phyloP scores from a whole-genome alignment of 2,113 vertebrate genomes.

The Perognathus longimembris region DNA sequence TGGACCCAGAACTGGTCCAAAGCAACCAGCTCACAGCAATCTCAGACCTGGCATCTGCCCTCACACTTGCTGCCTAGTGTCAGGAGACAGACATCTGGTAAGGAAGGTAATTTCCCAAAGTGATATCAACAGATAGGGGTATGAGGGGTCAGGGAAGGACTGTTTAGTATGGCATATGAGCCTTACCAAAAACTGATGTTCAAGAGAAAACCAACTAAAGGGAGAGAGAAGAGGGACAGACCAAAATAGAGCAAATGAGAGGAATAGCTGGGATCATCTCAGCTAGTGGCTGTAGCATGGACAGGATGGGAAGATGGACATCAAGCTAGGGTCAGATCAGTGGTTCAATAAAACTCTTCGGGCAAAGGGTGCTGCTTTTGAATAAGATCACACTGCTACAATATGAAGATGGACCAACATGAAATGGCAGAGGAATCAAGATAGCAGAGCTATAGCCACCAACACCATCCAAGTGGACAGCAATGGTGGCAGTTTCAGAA shows the following conservation, averaged over 20 bases:
- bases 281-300: fast-evolving
- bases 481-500: background rate
- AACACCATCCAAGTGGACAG: background rate
- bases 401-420: background rate
- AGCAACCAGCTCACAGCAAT: no score
- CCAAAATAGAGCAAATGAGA: background rate
- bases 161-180: background rate
- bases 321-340: background rate
- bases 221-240: background rate
- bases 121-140: background rate
- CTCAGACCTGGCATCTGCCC: no score
- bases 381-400: background rate
- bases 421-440: background rate
- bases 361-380: background rate
- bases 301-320: background rate
- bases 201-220: background rate
- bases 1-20: no score
- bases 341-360: background rate
- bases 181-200: background rate
- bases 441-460: background rate
- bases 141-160: background rate
- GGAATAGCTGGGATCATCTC: background rate
- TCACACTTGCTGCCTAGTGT: background rate
- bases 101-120: background rate
- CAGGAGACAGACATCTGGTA: background rate